Evolutionary conservation across 2,888 invertebrate species (phyloP).

Genomic region (Phalangium opilio): DNA sequence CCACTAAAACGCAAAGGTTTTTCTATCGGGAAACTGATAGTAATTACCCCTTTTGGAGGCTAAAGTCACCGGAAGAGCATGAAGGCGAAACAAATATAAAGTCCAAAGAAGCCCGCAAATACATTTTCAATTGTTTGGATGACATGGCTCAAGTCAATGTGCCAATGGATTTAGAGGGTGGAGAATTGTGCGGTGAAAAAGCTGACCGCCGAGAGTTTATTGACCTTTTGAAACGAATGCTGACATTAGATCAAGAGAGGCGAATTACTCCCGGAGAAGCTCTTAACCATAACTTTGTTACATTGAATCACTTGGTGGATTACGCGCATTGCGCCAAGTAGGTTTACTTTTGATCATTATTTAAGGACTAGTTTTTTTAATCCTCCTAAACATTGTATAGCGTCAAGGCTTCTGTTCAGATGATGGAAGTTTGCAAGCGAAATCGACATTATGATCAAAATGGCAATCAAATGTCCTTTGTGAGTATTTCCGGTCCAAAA

Average conservation of each 20-base stretch:
- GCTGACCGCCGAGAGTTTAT: conserved; percentile 95
- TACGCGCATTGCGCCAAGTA: conserved; percentile 87
- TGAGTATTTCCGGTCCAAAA: conserved; percentile 59
- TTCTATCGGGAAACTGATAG: conserved; percentile 87
- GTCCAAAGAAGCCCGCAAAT: conserved; percentile 97
- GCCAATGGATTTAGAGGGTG: conserved; percentile 91
- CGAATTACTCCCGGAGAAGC: conserved; percentile 92
- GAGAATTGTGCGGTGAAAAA: conserved; percentile 90
- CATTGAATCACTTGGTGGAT: conserved; percentile 79
- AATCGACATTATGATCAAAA: conserved; percentile 22
- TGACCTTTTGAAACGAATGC: conserved; percentile 91
- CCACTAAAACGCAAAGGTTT: conserved; percentile 96
- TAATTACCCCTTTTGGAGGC: conserved; percentile 43
- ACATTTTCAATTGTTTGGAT: conserved; percentile 97
- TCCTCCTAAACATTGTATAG: conserved; percentile 18
- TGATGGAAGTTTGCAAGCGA: conserved; percentile 73
- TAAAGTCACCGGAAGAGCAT: conserved; percentile 89
- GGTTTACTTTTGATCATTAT: no score
- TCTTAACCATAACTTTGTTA: conserved; percentile 84
- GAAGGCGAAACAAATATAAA: conserved; percentile 94
- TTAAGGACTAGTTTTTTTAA: neutral
- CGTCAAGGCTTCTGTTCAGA: conserved; percentile 90
- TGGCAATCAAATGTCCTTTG: conserved; percentile 32
- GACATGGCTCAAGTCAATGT: conserved; percentile 85
- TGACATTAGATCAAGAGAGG: conserved; percentile 92